Percentiles rank a stretch among this genome's conserved stretches.
phyloP scores from a whole-genome alignment of 2,113 vertebrate genomes.

The Motacilla tschutschensis region DNA sequence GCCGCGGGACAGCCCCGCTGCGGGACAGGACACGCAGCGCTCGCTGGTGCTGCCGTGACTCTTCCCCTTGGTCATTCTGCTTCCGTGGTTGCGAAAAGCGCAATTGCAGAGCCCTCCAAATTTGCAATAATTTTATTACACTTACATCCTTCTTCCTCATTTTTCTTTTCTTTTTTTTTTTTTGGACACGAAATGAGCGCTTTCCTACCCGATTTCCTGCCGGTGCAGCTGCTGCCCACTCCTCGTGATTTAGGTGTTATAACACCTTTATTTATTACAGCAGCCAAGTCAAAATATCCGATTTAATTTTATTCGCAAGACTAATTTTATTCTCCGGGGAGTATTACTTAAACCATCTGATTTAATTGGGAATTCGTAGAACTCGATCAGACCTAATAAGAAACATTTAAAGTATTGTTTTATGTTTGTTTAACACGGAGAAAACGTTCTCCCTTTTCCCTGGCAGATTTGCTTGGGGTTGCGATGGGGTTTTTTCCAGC shows the following conservation, averaged over 20 bases:
- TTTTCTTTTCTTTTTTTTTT: background rate
- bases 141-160: background rate
- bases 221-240: background rate
- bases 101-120: background rate
- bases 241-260: background rate
- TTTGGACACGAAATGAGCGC: background rate
- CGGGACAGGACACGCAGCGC: background rate
- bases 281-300: slow-evolving; percentile 19
- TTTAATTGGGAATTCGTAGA: background rate
- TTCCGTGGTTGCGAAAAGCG: background rate
- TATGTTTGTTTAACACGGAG: background rate
- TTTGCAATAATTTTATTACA: background rate
- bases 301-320: slow-evolving; percentile 28
- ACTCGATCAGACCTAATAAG: background rate
- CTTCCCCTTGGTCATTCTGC: background rate
- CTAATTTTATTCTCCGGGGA: slow-evolving; percentile 18
- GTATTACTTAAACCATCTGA: background rate
- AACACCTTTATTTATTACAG: slow-evolving; percentile 38
- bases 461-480: background rate
- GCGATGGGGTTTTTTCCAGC: background rate
- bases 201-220: background rate
- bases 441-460: background rate
- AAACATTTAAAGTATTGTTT: background rate
- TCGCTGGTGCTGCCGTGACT: background rate
- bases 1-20: background rate